Conservation (phyloP, 1,140 invertebrate species). For the Diabrotica undecimpunctata region DNA sequence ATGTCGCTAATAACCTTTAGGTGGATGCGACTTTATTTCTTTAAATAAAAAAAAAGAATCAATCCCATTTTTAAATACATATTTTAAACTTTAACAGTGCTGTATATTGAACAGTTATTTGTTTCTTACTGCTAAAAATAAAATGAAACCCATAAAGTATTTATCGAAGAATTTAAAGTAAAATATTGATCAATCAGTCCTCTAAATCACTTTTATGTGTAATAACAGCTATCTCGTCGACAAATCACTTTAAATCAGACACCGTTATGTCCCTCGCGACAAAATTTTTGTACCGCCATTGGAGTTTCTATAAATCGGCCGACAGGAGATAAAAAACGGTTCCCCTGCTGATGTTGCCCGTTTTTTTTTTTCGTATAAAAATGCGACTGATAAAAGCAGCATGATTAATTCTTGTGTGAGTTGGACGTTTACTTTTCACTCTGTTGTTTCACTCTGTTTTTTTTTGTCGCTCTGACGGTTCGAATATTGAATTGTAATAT, state of each 20-base stretch:
- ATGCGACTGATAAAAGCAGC: slow-evolving; percentile 1
- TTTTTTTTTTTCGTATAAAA: slow-evolving; percentile 3
- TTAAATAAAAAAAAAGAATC: too few relatives aligned
- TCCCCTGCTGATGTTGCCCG: slow-evolving; percentile 1
- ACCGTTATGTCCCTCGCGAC: background rate
- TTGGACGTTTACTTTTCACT: slow-evolving; percentile 2
- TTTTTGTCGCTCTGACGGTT: background rate
- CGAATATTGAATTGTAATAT: slow-evolving; percentile 1
- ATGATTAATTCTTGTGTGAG: slow-evolving; percentile 2
- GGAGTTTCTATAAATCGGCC: slow-evolving; percentile 1
- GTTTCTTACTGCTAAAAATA: too few relatives aligned
- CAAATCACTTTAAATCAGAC: background rate
- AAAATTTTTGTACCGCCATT: background rate
- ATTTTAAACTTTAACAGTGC: too few relatives aligned
- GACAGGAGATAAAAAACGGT: background rate
- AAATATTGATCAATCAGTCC: too few relatives aligned
- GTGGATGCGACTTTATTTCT: too few relatives aligned
- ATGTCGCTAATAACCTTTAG: too few relatives aligned
- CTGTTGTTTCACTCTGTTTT: slow-evolving; percentile 1
- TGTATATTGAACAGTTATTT: too few relatives aligned
- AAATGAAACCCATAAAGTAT: too few relatives aligned
- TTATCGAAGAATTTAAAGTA: too few relatives aligned
- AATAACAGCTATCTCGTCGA: background rate
- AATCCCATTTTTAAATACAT: too few relatives aligned
- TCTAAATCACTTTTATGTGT: too few relatives aligned